These are phyloP conservation scores for Hybognathus amarus DNA, from an alignment of 2,797 vertebrate species.

Conservation along the genomic window DNA sequence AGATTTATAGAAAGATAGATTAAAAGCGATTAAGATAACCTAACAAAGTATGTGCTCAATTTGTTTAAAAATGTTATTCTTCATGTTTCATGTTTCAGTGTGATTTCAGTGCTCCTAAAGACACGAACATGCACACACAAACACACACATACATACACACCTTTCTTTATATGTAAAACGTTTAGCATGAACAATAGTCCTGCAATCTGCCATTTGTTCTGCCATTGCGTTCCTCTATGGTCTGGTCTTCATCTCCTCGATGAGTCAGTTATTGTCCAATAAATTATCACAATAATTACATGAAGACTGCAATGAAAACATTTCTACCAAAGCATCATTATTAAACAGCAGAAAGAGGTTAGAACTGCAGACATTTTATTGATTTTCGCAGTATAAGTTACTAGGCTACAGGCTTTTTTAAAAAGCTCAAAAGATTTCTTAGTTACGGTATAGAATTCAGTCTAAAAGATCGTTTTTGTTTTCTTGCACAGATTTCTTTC, in stretches of 20 bases:
- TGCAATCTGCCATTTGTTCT: not conserved
- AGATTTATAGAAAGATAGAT: not conserved
- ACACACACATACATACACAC: not conserved
- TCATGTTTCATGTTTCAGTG: not conserved
- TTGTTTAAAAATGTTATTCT: not conserved
- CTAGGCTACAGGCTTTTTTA: not conserved
- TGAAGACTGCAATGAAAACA: not conserved
- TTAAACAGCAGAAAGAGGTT: slow-evolving; percentile 12
- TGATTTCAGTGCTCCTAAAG: not conserved
- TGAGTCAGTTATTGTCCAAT: slow-evolving; percentile 51
- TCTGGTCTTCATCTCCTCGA: slow-evolving; percentile 53
- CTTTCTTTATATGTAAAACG: not conserved
- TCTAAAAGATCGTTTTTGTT: not conserved
- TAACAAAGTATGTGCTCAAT: not conserved
- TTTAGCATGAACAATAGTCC: not conserved
- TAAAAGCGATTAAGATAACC: not conserved
- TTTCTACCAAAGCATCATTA: not conserved
- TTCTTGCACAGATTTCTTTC: not conserved
- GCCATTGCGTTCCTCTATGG: not conserved
- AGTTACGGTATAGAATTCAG: not conserved
- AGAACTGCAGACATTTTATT: not conserved
- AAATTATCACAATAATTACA: slow-evolving; percentile 45
- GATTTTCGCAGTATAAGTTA: not conserved
- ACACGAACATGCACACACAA: not conserved
- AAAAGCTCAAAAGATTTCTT: not conserved